phyloP scores from a whole-genome alignment of 1,140 invertebrate genomes.

The Aphelenchoides avenae region DNA sequence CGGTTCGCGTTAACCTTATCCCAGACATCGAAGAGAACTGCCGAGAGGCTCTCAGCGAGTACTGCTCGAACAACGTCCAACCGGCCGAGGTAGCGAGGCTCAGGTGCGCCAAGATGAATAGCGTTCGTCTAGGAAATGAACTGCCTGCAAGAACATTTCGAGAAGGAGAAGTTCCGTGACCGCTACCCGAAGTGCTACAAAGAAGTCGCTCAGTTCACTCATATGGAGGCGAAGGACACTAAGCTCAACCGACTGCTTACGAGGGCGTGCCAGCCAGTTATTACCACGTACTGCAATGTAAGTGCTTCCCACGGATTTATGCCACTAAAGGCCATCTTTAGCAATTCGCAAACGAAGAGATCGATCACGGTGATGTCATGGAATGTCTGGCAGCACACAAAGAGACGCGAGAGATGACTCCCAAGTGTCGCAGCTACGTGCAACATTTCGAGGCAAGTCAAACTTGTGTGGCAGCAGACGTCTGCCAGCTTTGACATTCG shows the following conservation, averaged over 20 bases:
- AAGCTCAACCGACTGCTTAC: conserved; percentile 69
- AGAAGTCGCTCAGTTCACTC: conserved; percentile 79
- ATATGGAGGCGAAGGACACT: conserved; percentile 61
- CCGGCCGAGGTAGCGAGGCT: conserved; percentile 63
- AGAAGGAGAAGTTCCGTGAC: conserved; percentile 61
- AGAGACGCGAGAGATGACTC: conserved; percentile 71
- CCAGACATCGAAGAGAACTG: conserved; percentile 88
- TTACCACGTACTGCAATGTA: conserved; percentile 75
- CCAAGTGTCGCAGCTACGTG: conserved; percentile 82
- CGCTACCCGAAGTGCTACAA: conserved; percentile 68
- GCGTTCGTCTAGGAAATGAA: conserved; percentile 68
- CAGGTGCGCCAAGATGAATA: conserved; percentile 10
- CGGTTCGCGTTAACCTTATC: conserved; percentile 82
- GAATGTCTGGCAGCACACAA: conserved; percentile 89
- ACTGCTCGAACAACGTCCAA: conserved; percentile 74
- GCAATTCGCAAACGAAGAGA: conserved; percentile 69
- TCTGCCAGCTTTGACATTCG: too few relatives aligned
- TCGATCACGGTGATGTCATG: conserved; percentile 72
- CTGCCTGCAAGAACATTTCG: conserved; percentile 85
- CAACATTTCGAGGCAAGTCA: conserved; percentile 85
- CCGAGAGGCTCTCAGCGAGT: conserved; percentile 74
- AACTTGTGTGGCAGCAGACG: too few relatives aligned
- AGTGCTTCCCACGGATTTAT: conserved; percentile 7
- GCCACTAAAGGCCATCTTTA: conserved; percentile 4
- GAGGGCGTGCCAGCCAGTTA: conserved; percentile 74